Base-by-base conservation (phyloP, 2,888 invertebrate species). In the Dryadula phaetusa region DNA sequence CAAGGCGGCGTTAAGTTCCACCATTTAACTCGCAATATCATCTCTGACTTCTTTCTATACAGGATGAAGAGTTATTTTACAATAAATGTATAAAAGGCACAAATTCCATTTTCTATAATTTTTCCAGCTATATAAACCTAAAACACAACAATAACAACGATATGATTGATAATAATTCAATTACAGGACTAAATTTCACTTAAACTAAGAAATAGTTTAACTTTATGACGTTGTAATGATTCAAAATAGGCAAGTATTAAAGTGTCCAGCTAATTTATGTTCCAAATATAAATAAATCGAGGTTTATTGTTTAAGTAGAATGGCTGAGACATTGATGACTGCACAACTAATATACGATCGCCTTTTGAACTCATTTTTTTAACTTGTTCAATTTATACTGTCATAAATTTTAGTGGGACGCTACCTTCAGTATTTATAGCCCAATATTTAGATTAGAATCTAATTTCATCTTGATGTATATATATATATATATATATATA, bases 181-280 rank as follows among this genome's bases (percentile, higher is more conserved):
- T 80, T 80, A 77, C 85, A 82, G 84, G 82, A 74, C 77, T 72
- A 74, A 79, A 75, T 75, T 79, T 70, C 58, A 52, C 67, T 66
- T 62, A 70, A 67, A 70, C 71, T 68, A 68, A 69, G 67, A 72
- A 70, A 70, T 58, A 54, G 64, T 82, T 81, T 80, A 83, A 80
- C 78, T 77, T 87, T 82, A 88, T 82, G 82, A 79, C 81, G 75
- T 79, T 76, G 89, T 89, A 88, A 91, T 88, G 87, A 90, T 85
- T 88, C 86, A 87, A 88, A 91, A 89, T 88, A 82, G 86, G 82
- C 76, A 75, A 80, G 82, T 81, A 86, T 87, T 87, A 86, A 90
- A 82, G 81, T 84, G 89, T 89, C 90, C 82, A 76, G 56, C 72
- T 82, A 80, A 89, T 89, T 90, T 90, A 90, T 80, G 83, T 79